These are phyloP conservation scores for Carposina sasakii DNA, from an alignment of 1,140 invertebrate genomes.

Conservation along the genomic window DNA sequence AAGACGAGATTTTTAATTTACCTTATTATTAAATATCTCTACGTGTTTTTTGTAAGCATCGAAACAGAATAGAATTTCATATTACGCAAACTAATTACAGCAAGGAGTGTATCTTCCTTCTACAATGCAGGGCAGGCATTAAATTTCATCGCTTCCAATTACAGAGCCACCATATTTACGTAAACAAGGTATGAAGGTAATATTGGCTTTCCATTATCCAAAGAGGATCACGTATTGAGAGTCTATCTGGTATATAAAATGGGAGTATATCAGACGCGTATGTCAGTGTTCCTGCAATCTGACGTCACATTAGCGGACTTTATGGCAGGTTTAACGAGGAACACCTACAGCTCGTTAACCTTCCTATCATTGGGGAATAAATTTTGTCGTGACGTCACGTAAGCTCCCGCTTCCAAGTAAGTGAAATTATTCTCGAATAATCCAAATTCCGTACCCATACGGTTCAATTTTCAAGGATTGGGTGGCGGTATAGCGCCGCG, in stretches of 20 bases:
- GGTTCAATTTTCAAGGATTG: conserved; percentile 15
- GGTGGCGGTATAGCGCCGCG: neutral
- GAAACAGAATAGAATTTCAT: too few species aligned
- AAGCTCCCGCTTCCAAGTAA: conserved; percentile 17
- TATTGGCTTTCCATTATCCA: conserved; percentile 4
- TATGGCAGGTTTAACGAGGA: conserved; percentile 39
- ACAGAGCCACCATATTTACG: too few species aligned
- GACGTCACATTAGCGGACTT: conserved; percentile 37
- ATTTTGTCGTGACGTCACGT: conserved; percentile 32
- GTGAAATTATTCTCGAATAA: conserved; percentile 17
- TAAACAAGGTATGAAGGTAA: too few species aligned
- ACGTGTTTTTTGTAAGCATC: too few species aligned
- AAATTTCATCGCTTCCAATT: too few species aligned
- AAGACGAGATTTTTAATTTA: too few species aligned
- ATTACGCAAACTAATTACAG: too few species aligned
- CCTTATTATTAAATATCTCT: too few species aligned
- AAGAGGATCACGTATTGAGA: neutral
- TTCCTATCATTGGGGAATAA: conserved; percentile 37
- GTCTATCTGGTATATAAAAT: neutral
- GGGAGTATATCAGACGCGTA: conserved; percentile 8
- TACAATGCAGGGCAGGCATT: too few species aligned
- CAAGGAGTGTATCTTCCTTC: too few species aligned
- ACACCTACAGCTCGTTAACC: conserved; percentile 41
- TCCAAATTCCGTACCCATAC: conserved; percentile 14
- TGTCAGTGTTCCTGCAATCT: conserved; percentile 23